Evolutionary conservation across 2,888 invertebrate species (phyloP).

Genomic region (Drosophila borborema): DNA sequence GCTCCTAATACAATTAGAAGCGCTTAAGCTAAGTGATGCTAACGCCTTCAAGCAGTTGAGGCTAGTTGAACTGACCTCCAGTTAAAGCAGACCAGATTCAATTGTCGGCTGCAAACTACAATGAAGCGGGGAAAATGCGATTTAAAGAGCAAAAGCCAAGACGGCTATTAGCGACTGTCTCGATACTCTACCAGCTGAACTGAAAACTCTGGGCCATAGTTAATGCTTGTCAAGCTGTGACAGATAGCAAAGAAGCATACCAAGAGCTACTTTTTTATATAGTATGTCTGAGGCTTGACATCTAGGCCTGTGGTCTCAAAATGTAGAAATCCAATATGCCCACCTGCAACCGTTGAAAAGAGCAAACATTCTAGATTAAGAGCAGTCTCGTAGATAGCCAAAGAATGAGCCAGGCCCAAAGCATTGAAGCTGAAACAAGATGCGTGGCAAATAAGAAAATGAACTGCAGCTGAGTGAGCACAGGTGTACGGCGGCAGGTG

Average conservation of each 20-base stretch:
- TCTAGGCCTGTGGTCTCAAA: accelerated
- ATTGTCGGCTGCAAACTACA: slow-evolving; percentile 1
- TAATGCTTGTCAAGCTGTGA: background rate
- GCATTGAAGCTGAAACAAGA: background rate
- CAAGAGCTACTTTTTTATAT: too few relatives aligned
- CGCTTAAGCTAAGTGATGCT: slow-evolving; percentile 75
- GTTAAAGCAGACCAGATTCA: slow-evolving; percentile 10
- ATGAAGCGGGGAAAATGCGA: background rate
- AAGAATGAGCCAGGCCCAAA: background rate
- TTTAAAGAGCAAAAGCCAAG: background rate
- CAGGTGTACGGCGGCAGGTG: background rate
- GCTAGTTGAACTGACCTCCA: slow-evolving; percentile 31
- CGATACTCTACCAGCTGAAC: background rate
- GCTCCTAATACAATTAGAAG: slow-evolving; percentile 77
- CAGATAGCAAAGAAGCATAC: too few relatives aligned
- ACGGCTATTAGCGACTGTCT: background rate
- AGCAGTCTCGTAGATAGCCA: background rate
- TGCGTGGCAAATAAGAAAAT: slow-evolving; percentile 61
- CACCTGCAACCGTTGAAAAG: background rate
- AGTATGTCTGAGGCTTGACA: background rate
- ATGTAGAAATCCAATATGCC: background rate
- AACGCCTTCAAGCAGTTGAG: slow-evolving; percentile 22
- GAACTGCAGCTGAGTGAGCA: slow-evolving; percentile 59
- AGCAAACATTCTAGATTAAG: background rate
- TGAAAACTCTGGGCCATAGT: too few relatives aligned